Evolutionary conservation across 2,113 vertebrate species (phyloP).

Genomic region (Climacteris rufus): DNA sequence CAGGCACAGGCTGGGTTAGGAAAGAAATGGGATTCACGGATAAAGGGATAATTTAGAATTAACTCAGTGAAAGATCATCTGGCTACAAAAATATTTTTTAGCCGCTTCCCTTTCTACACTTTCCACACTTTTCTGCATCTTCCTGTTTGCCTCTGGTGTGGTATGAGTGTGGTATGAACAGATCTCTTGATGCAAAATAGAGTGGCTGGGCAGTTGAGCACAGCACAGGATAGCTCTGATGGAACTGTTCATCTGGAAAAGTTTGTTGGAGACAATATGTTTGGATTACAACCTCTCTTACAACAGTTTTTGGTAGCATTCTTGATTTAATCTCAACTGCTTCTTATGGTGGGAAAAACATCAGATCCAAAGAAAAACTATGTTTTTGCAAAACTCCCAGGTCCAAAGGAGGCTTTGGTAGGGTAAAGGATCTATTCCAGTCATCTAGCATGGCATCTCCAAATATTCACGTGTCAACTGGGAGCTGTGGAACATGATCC

Average conservation of each 20-base stretch:
- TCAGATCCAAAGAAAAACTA: not conserved
- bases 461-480: accelerated
- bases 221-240: accelerated
- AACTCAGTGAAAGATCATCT: not conserved
- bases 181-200: not conserved
- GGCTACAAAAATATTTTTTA: not conserved
- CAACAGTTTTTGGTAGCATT: not conserved
- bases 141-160: not conserved
- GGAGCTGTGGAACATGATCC: not conserved
- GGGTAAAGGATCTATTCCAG: not conserved
- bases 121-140: not conserved
- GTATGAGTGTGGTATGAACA: not conserved
- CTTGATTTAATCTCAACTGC: not conserved
- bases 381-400: not conserved
- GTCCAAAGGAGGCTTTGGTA: not conserved
- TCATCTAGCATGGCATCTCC: not conserved
- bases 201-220: not conserved
- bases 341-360: not conserved
- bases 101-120: not conserved
- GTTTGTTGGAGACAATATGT: not conserved
- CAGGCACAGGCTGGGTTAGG: not conserved
- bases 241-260: not conserved
- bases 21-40: not conserved
- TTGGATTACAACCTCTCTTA: not conserved
- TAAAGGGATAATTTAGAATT: not conserved